Evolutionary conservation across 2,888 invertebrate genomes (phyloP), one percentile per base, ranked within the genome.

Genomic region (Cheiracanthium punctorium): DNA sequence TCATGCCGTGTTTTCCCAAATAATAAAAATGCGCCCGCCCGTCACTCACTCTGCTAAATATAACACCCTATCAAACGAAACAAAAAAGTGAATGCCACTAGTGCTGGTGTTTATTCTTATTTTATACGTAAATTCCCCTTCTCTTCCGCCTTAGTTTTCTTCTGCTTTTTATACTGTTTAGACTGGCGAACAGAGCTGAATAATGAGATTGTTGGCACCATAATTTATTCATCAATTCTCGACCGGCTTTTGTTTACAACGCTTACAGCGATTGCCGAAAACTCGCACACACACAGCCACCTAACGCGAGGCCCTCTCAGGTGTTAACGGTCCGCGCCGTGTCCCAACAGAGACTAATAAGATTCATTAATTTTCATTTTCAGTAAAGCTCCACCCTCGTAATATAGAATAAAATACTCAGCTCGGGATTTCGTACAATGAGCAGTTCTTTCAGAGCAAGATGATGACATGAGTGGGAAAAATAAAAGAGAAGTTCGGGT

Each of bases 201-300:
- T 80, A 86, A 86, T 86, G 80, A 80, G 80, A 75, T 80, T 80
- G 85, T 85, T 80, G 85, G 74, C 79, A 74, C 85, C 80, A 85
- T 85, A 85, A 85, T 85, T 85, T 85, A 85, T 85, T 80, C 86
- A 80, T 86, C 86, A 80, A 86, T 86, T 80, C 65, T 75, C 80
- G 80, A 67, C 79, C 86, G 65, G 70, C 80, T 86, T 85, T 86
- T 86, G 86, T 86, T 86, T 86, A 67, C 74, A 70, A 65, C 77
- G 48, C 32, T 72, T n/a, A 84, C 64, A 77, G 77, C 84, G 79
- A 79, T 73, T 74, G 74, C 67, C 52, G 74, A 72, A 64, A 82
- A 77, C 72, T 80, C 43, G 69, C 73, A 76, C 58, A 48, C 48
- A 82, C 77, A 73, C 37, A 37, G 10, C 58, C 74, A 77, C 48